These are phyloP conservation scores for Apeira syringaria DNA, from an alignment of 2,888 invertebrate genomes.

Conservation along the genomic window DNA sequence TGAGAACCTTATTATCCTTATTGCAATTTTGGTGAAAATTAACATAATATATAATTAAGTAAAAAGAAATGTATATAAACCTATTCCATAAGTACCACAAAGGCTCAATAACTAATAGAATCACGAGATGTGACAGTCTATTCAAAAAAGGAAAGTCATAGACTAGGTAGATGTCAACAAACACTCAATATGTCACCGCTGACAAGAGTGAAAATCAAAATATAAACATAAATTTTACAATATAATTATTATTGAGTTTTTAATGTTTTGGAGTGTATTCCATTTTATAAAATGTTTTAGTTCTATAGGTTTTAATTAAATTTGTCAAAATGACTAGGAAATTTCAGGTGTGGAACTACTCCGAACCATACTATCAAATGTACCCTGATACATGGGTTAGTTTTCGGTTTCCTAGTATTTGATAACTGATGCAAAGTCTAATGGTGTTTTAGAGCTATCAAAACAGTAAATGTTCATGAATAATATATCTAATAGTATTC, in stretches of 20 bases:
- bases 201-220: conserved; percentile 71
- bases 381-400: conserved; percentile 74
- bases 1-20: too few relatives aligned
- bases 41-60: too few relatives aligned
- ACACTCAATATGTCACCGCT: conserved; percentile 69
- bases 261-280: conserved; percentile 55
- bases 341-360: conserved; percentile 83
- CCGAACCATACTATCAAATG: conserved; percentile 79
- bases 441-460: too few relatives aligned
- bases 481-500: too few relatives aligned
- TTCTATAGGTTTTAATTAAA: conserved; percentile 49
- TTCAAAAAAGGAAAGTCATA: conserved; percentile 30
- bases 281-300: conserved; percentile 62
- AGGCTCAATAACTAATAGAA: conserved; percentile 1
- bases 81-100: too few relatives aligned
- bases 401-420: not conserved
- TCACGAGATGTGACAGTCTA: not conserved
- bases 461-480: too few relatives aligned
- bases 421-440: too few relatives aligned
- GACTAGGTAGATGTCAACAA: conserved; percentile 50
- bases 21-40: too few relatives aligned
- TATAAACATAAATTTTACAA: conserved; percentile 56
- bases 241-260: conserved; percentile 48
- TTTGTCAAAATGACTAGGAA: conserved; percentile 72
- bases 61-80: too few relatives aligned